Evolutionary conservation across 2,113 vertebrate species (phyloP).

Genomic region (Struthidea cinerea): DNA sequence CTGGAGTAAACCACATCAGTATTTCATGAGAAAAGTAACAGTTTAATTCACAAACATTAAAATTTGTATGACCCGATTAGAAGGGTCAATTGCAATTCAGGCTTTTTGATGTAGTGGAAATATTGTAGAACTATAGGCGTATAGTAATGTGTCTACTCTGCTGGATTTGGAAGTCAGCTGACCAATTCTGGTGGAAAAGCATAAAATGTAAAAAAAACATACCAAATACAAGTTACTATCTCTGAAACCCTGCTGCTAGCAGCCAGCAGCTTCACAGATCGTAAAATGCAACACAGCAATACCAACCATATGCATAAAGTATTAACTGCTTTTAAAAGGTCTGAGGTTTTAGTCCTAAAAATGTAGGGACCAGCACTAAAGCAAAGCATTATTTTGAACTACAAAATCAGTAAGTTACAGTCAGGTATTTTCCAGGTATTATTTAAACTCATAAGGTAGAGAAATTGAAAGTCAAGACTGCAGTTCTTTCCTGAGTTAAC

Average conservation of each 20-base stretch:
- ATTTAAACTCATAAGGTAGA: conserved; percentile 21
- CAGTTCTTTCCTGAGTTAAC: conserved; percentile 1
- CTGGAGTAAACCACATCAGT: not conserved
- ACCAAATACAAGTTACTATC: not conserved
- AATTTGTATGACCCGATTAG: not conserved
- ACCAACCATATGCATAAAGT: conserved; percentile 8
- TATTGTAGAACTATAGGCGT: rapidly evolving
- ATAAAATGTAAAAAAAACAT: not conserved
- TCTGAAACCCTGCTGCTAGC: not conserved
- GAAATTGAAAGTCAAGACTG: not conserved
- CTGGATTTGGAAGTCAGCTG: not conserved
- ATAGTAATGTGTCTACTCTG: not conserved
- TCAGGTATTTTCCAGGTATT: not conserved
- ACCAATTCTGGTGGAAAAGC: not conserved
- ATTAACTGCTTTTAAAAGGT: conserved; percentile 37
- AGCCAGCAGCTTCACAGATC: conserved; percentile 24
- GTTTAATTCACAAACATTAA: not conserved
- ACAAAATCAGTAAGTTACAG: not conserved
- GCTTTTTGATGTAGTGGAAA: not conserved
- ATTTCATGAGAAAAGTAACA: not conserved
- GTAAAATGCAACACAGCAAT: conserved; percentile 33
- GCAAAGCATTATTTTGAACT: not conserved
- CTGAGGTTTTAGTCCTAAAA: conserved; percentile 23
- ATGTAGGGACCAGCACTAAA: not conserved
- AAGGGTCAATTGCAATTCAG: not conserved